Conservation (phyloP, 2,113 vertebrate genomes). For the Zapornia atra region DNA sequence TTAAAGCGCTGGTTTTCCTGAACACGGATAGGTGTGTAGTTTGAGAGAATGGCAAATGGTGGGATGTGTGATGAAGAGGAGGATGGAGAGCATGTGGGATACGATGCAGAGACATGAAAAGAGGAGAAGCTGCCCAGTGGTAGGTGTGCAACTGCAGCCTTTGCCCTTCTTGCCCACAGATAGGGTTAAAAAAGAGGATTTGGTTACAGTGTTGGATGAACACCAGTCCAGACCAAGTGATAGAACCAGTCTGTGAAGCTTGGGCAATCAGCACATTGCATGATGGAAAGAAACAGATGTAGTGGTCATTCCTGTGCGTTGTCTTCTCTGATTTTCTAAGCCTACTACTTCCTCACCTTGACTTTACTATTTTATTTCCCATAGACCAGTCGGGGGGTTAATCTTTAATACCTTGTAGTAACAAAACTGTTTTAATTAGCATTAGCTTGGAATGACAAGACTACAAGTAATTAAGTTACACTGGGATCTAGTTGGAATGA, state of each 20-base stretch:
- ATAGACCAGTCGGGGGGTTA: conserved; percentile 44
- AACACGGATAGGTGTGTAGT: background rate
- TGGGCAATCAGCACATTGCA: background rate
- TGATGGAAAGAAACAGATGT: background rate
- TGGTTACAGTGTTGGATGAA: background rate
- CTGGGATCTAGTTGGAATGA: conserved; percentile 72
- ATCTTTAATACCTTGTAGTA: conserved; percentile 62
- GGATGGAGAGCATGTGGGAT: background rate
- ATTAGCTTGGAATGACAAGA: conserved; percentile 66
- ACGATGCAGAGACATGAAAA: background rate
- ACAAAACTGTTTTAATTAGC: conserved; percentile 72
- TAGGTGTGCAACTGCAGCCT: background rate
- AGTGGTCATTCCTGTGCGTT: background rate
- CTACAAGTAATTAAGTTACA: conserved; percentile 73
- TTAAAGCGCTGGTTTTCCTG: background rate
- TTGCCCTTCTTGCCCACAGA: background rate
- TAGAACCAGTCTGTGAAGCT: background rate
- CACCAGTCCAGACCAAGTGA: background rate
- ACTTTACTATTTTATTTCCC: background rate
- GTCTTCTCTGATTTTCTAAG: background rate
- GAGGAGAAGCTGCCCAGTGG: background rate
- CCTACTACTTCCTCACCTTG: background rate
- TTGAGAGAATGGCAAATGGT: background rate
- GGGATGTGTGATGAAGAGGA: background rate
- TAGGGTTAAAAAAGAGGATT: background rate